These are phyloP conservation scores for Leucophenga maculata DNA, from an alignment of 2,888 invertebrate species.

Conservation along the genomic window DNA sequence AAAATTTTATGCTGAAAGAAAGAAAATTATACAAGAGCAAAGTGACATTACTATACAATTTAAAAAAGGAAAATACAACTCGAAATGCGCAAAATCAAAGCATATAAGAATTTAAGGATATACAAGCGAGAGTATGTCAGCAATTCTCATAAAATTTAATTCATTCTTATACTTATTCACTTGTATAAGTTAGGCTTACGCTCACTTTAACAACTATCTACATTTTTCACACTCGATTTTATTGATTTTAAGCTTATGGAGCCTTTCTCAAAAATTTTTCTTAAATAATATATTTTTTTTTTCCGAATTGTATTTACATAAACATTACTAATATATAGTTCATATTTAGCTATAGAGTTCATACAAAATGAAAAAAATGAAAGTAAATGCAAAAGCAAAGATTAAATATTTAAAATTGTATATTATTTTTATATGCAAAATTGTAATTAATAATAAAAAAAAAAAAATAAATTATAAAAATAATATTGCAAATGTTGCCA, in stretches of 20 bases:
- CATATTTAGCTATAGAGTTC: conserved; percentile 16
- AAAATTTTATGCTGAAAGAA: conserved; percentile 16
- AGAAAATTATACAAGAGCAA: conserved; percentile 23
- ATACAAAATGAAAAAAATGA: not conserved
- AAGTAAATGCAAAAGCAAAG: not conserved
- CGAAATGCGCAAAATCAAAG: not conserved
- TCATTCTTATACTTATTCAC: conserved; percentile 54
- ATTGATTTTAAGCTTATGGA: not conserved
- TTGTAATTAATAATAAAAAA: conserved; percentile 1
- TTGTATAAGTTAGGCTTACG: conserved; percentile 45
- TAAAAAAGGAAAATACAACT: not conserved
- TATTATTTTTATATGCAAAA: conserved; percentile 43
- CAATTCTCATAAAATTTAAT: conserved; percentile 28
- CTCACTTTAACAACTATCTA: conserved; percentile 27
- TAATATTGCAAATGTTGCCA: conserved; percentile 38
- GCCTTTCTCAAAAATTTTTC: too few species aligned
- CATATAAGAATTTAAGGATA: conserved; percentile 32
- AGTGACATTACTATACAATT: not conserved
- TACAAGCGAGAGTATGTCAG: not conserved
- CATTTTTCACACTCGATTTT: not conserved
- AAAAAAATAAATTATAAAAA: not conserved
- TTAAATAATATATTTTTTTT: not conserved
- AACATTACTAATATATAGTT: too few species aligned
- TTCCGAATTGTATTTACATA: conserved; percentile 25
- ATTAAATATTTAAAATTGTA: conserved; percentile 32